phyloP scores from a whole-genome alignment of 2,797 vertebrate genomes.

The Sitta carolinensis region DNA sequence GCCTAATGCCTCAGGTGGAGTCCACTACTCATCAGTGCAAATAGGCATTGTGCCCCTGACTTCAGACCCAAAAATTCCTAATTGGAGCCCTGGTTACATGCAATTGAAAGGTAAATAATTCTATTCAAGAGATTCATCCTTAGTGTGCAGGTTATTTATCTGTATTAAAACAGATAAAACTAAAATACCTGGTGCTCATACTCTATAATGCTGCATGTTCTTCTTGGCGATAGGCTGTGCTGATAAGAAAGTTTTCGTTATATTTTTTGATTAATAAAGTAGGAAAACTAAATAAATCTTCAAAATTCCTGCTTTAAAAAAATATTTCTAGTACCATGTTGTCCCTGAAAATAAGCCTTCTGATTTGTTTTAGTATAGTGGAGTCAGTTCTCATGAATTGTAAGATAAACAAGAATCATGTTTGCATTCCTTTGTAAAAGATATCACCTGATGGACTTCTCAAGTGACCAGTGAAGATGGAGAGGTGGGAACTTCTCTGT shows the following conservation, averaged over 20 bases:
- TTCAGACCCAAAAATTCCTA: background rate
- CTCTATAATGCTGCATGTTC: background rate
- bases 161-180: background rate
- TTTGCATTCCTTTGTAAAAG: too few relatives aligned
- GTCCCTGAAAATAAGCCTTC: too few relatives aligned
- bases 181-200: background rate
- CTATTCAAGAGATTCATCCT: background rate
- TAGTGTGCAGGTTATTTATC: background rate
- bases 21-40: background rate
- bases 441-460: too few relatives aligned
- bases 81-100: background rate
- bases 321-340: background rate
- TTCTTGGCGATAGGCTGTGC: background rate
- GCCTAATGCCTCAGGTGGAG: accelerated
- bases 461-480: too few relatives aligned
- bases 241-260: background rate
- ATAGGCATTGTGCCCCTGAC: background rate
- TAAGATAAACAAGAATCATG: too few relatives aligned
- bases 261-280: background rate
- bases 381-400: too few relatives aligned
- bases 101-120: background rate
- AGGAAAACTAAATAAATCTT: background rate
- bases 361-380: too few relatives aligned
- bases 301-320: background rate
- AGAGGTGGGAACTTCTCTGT: too few relatives aligned